These are phyloP conservation scores for Spondyliosoma cantharus DNA, from an alignment of 2,797 vertebrate species.

Conservation along the genomic window DNA sequence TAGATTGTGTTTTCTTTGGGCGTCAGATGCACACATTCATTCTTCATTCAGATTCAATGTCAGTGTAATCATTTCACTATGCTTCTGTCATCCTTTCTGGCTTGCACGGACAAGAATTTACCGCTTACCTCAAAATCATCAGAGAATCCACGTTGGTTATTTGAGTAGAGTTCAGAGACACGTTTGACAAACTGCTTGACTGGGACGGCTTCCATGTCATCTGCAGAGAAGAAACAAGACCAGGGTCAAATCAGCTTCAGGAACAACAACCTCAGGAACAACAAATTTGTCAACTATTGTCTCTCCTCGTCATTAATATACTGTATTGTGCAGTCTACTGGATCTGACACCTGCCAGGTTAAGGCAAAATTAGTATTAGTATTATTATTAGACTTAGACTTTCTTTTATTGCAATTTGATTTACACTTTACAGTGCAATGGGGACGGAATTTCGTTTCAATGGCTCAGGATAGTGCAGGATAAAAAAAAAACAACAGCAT, in stretches of 20 bases:
- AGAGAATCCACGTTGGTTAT: slow-evolving; percentile 93
- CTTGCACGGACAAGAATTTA: not conserved
- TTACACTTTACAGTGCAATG: too few relatives aligned
- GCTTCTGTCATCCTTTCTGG: not conserved
- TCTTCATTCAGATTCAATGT: not conserved
- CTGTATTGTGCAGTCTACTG: not conserved
- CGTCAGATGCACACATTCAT: too few relatives aligned
- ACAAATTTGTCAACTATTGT: not conserved
- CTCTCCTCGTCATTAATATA: too few relatives aligned
- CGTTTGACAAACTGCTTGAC: slow-evolving; percentile 95
- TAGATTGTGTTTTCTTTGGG: too few relatives aligned
- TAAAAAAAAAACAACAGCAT: too few relatives aligned
- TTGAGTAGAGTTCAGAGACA: slow-evolving; percentile 90
- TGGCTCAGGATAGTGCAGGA: too few relatives aligned
- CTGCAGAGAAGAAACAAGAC: slow-evolving; percentile 75
- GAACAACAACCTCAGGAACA: not conserved
- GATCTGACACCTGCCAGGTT: not conserved
- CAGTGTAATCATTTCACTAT: not conserved
- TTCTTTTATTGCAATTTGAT: too few relatives aligned
- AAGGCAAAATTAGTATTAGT: not conserved
- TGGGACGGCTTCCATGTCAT: slow-evolving; percentile 94
- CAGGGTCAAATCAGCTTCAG: slow-evolving; percentile 26
- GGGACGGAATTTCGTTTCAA: too few relatives aligned
- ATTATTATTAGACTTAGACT: too few relatives aligned
- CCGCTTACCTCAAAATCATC: slow-evolving; percentile 93